Evolutionary conservation across 2,113 vertebrate genomes (phyloP), one percentile per base, ranked within the genome.

Genomic region (Cheirogaleus medius): DNA sequence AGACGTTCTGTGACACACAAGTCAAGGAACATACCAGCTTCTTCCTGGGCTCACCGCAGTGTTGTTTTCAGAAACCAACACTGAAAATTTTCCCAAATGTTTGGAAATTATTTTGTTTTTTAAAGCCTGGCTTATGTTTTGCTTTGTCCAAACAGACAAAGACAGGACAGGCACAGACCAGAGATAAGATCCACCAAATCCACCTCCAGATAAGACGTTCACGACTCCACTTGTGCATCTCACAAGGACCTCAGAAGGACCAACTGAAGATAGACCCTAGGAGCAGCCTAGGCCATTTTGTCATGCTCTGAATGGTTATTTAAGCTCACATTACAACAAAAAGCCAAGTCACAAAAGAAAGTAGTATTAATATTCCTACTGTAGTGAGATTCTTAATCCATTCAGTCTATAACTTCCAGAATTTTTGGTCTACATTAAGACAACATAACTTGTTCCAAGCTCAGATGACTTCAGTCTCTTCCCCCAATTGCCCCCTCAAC

Each of bases 281-380:
- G 42, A 39, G 1, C 10, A 6, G 2, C 27, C 6, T 0, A 0
- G 8, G 58, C 66, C 6, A 10, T 44, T 9, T 0, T 13, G 6
- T 5, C 18, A 13, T 1, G 5, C 64, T 32, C 63, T 0, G 7
- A 63, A 44, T 13, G 14, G 17, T 56, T 17, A 17, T 9, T 17
- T 6, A 8, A 5, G 6, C 15, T 13, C 21, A 8, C 8, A 0
- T 8, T 17, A 10, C 7, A 1, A 18, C 11, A 18, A 49, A 42
- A 14, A 20, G 44, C 34, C 15, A 12, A 29, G 20, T 29, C 27
- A 47, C 23, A 2, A 42, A 1, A 44, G 34, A 13, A 34, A 37
- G 15, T 8, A 7, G 34, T 11, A 29, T 6, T 10, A 18, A 9
- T 5, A 5, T 7, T 69, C 13, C 25, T 6, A 10, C 18, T 10